Percentiles rank a stretch among this genome's conserved stretches.
These are phyloP conservation scores for Pseudomyrmex cubaensis DNA, from an alignment of 1,140 invertebrate genomes.

Conservation along the genomic window DNA sequence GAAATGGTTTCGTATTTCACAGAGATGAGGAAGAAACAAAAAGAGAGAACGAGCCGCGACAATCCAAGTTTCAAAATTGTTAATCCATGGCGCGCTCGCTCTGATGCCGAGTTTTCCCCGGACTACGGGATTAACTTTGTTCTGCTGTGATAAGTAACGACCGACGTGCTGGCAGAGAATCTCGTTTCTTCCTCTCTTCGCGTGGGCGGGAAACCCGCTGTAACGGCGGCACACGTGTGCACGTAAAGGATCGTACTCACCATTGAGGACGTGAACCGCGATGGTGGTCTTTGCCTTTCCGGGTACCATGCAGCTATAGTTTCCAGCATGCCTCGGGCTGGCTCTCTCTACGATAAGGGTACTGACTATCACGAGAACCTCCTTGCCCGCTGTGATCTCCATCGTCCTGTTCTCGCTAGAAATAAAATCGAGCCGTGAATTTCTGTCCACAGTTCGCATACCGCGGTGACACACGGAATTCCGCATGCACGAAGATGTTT, in stretches of 20 bases:
- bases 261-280: conserved; percentile 85
- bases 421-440: conserved; percentile 34
- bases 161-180: conserved; percentile 12
- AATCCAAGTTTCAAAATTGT: conserved; percentile 33
- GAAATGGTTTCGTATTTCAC: background rate
- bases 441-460: conserved; percentile 20
- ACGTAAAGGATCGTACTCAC: conserved; percentile 76
- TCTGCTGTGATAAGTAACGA: conserved; percentile 33
- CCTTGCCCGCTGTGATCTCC: conserved; percentile 82
- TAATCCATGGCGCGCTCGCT: conserved; percentile 30
- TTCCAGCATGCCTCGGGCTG: conserved; percentile 86
- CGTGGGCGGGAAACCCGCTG: background rate
- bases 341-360: conserved; percentile 86
- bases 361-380: conserved; percentile 85
- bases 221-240: conserved; percentile 10
- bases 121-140: conserved; percentile 17
- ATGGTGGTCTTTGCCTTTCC: conserved; percentile 83
- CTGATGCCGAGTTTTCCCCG: background rate
- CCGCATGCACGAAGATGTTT: background rate
- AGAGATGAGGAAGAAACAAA: background rate
- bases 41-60: background rate
- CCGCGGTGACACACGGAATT: background rate
- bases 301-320: conserved; percentile 87
- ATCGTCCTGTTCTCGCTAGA: conserved; percentile 85
- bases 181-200: background rate